A percentile compares a stretch with the other conserved stretches of the same genome.
Evolutionary conservation across 2,797 vertebrate genomes (phyloP).

Genomic region (Rhadinocentrus ornatus): DNA sequence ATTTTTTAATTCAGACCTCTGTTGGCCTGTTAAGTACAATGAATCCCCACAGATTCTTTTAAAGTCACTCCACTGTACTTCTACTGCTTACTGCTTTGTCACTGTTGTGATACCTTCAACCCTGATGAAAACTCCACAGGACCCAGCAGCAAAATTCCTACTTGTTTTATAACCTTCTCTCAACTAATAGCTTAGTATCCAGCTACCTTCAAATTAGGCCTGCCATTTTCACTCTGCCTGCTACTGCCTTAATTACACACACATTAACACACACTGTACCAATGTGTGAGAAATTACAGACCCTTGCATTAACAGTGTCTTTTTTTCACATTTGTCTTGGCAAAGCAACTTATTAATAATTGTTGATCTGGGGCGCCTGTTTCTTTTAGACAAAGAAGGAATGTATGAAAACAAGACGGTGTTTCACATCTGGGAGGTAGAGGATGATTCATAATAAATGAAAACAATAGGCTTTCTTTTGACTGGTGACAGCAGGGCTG

Average conservation of each 20-base stretch:
- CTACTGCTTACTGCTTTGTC: slow-evolving; percentile 1
- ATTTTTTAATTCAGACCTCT: slow-evolving; percentile 2
- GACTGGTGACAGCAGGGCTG: slow-evolving; percentile 43
- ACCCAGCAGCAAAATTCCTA: slow-evolving; percentile 77
- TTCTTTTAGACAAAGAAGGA: slow-evolving; percentile 46
- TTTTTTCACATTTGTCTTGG: slow-evolving; percentile 52
- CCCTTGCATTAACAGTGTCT: slow-evolving; percentile 31
- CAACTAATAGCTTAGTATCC: slow-evolving; percentile 66
- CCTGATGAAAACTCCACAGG: slow-evolving; percentile 69
- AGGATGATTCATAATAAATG: slow-evolving; percentile 45
- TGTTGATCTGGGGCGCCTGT: slow-evolving; percentile 42
- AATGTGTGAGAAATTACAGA: slow-evolving; percentile 25
- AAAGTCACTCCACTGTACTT: slow-evolving; percentile 8
- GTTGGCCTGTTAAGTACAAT: slow-evolving; percentile 6
- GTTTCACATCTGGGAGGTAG: slow-evolving; percentile 62
- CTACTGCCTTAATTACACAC: slow-evolving; percentile 9
- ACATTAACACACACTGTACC: slow-evolving; percentile 14
- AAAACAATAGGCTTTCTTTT: slow-evolving; percentile 56
- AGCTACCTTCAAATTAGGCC: slow-evolving; percentile 64
- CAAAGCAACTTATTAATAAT: slow-evolving; percentile 64
- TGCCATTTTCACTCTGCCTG: slow-evolving; percentile 53
- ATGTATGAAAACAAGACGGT: slow-evolving; percentile 67
- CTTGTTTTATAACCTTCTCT: slow-evolving; percentile 76
- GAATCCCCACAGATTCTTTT: slow-evolving; percentile 1
- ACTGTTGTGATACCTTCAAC: slow-evolving; percentile 66